phyloP scores from a whole-genome alignment of 2,797 vertebrate species.

The Siniperca scherzeri region DNA sequence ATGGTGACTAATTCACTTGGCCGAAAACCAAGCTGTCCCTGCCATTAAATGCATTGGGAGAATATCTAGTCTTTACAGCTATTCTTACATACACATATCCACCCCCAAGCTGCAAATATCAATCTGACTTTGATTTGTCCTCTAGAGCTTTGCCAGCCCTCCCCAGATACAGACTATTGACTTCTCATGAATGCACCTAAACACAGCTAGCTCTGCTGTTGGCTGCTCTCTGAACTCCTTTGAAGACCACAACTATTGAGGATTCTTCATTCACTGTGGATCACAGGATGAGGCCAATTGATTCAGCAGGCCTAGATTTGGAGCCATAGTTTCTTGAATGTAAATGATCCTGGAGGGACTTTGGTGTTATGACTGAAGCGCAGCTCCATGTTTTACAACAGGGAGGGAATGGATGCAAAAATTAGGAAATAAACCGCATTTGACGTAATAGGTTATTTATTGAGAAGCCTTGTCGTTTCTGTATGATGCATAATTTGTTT shows the following conservation, averaged over 20 bases:
- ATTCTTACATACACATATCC: conserved; percentile 29
- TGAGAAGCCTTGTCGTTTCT: conserved; percentile 10
- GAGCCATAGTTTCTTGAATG: conserved; percentile 55
- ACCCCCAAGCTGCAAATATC: conserved; percentile 52
- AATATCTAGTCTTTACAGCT: conserved; percentile 35
- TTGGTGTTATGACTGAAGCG: conserved; percentile 43
- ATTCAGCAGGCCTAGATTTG: conserved; percentile 60
- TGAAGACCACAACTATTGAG: conserved; percentile 69
- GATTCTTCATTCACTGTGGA: conserved; percentile 59
- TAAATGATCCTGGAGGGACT: conserved; percentile 62
- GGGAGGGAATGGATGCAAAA: conserved; percentile 26
- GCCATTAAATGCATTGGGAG: conserved; percentile 34
- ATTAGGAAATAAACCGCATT: conserved; percentile 26
- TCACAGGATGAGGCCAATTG: conserved; percentile 64
- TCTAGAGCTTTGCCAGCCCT: conserved; percentile 46
- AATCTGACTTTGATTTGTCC: conserved; percentile 73
- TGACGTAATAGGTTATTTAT: conserved; percentile 23
- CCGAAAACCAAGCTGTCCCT: conserved; percentile 36
- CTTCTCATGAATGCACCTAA: conserved; percentile 52
- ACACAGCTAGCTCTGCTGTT: conserved; percentile 53
- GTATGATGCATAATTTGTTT: conserved; percentile 20
- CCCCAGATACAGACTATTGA: conserved; percentile 57
- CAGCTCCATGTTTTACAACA: conserved; percentile 16
- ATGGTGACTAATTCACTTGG: conserved; percentile 42
- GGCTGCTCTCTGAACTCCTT: conserved; percentile 67